phyloP scores from a whole-genome alignment of 1,140 invertebrate genomes.

The Drosophila insularis region DNA sequence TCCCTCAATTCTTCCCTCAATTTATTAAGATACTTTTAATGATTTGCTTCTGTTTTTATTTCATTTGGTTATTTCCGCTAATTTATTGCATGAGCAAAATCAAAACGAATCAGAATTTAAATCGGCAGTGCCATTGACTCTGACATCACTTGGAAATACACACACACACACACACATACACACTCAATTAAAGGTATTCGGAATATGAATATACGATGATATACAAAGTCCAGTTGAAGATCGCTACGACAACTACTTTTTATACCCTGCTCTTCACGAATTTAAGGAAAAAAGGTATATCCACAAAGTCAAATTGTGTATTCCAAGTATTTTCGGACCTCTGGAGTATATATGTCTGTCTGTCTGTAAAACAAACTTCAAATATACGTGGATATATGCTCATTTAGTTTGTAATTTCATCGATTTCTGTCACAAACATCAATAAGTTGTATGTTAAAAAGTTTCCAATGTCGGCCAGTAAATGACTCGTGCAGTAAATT shows the following conservation, averaged over 20 bases:
- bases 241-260: not conserved
- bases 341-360: too few species aligned
- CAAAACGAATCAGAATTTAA: conserved; percentile 18
- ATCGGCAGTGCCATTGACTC: conserved; percentile 1
- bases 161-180: not conserved
- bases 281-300: too few species aligned
- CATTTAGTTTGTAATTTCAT: too few species aligned
- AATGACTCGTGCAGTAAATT: too few species aligned
- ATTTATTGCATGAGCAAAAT: conserved; percentile 22
- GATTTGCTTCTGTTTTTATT: not conserved
- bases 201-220: not conserved
- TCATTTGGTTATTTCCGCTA: conserved; percentile 10
- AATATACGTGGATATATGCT: too few species aligned
- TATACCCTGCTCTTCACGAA: too few species aligned
- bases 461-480: too few species aligned
- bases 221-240: conserved; percentile 12
- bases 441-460: too few species aligned
- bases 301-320: too few species aligned
- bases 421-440: too few species aligned
- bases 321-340: too few species aligned
- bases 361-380: too few species aligned
- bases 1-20: not conserved
- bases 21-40: not conserved
- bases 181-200: not conserved
- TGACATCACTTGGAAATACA: conserved; percentile 4